Base-by-base conservation (phyloP, 2,888 invertebrate species). In the Exephanes ischioxanthus region DNA sequence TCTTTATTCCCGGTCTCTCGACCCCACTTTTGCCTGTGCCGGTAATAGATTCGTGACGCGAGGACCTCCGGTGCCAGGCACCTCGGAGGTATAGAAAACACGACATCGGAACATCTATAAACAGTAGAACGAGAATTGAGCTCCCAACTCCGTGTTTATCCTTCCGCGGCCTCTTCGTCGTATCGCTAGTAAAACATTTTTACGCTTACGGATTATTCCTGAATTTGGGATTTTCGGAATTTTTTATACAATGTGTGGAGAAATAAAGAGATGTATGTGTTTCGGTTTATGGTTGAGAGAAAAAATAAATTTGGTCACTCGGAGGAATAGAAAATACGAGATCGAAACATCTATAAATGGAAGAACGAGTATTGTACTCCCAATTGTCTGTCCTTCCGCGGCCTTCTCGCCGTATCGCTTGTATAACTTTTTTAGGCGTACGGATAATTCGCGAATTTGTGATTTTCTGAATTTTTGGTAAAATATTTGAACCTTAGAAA, bases 31-130 rank as follows among this genome's bases (percentile, higher is more conserved):
- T 80, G 55, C 67, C 66, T 66, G 45, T 58, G 53, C 70, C 67
- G 63, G 78, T 81, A 79, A 75, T 51, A 72, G 80, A 71, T 70
- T 87, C 80, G 84, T 84, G 75, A 76, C 78, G 51, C 53, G 78
- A 61, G 45, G 51, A 45, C 73, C 61, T 5, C 30, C 67, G 76
- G 85, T 85, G 67, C 85, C 85, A 85, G 85, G 85, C 72, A 85
- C 82, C 37, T 67, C 82, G 72, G 48, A 16, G 76, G 72, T 80
- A 68, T 61, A 71, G 76, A 76, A 80, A 85, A 82, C 85, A 82
- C 79, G 85, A 83, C 82, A 85, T 85, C 82, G 76, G 7, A 51
- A 85, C 82, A 83, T 85, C 68, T 70, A 67, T 53, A 75, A 33
- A 77, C 73, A 26, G 53, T 55, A 67, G 41, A 53, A 4, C 16